Evolutionary conservation across 2,888 invertebrate species (phyloP), one percentile per base, ranked within the genome.

Genomic region (Polydrusus pterygomalis): DNA sequence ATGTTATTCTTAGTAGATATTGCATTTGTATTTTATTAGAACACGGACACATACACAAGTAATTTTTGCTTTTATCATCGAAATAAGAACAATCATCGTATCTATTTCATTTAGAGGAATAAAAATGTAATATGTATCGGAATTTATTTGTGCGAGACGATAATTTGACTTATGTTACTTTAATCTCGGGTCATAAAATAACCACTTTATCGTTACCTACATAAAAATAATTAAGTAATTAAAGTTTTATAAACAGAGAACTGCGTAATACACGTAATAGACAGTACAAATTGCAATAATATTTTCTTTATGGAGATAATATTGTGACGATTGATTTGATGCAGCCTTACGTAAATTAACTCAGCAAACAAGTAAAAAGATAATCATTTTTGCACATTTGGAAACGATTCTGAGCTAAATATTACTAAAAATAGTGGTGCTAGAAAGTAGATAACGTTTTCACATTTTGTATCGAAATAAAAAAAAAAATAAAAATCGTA

Each of bases 161-260:
- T 43, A 30, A 63, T 43, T 25, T 64, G 64, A 64, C 64, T 47
- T 45, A 17, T 47, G 43, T 47, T 1, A 15, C 17, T 47, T 15
- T 64, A 64, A 63, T 63, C 63, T 45, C 7, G 20, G 20, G 20
- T 11, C 45, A 63, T 63, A 63, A 63, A 63, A 13, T 25, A 45
- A 63, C 51, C 51, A 51, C 18, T 51, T 54, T 54, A 54, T 54
- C 30, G 30, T 30, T 54, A 54, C 54, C 25, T 54, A 54, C n/a
- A n/a, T n/a, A 54, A 54, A 54, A 54, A 54, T 54, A 54, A 54
- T 54, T 54, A 54, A 30, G 54, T 30, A 54, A 54, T 54, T 54
- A 54, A 54, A 54, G 13, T 54, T 54, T 51, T 30, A 54, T 54
- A 20, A 54, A 25, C 25, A 54, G 25, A n/a, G 20, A 54, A 54